Percentiles rank a stretch among this genome's conserved stretches.
These are phyloP conservation scores for Dexiosoma caninum DNA, from an alignment of 2,888 invertebrate species.

Conservation along the genomic window DNA sequence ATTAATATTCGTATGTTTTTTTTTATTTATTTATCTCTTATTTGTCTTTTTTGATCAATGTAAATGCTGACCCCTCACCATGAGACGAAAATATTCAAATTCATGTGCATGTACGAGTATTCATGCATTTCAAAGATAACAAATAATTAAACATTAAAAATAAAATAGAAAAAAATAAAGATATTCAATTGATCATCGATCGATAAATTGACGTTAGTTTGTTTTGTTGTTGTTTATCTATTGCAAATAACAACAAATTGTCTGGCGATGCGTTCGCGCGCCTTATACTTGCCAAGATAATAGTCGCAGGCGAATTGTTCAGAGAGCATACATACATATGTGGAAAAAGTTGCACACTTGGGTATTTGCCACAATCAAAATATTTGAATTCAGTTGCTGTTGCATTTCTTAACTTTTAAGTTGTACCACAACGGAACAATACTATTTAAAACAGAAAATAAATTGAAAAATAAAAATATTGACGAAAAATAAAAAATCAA, in stretches of 20 bases:
- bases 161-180: conserved; percentile 12
- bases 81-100: neutral
- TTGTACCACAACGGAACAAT: conserved; percentile 43
- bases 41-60: neutral
- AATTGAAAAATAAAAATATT: conserved; percentile 1
- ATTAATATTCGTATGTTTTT: neutral
- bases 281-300: conserved; percentile 15
- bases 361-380: conserved; percentile 75
- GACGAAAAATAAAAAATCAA: conserved; percentile 10
- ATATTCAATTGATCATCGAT: conserved; percentile 45
- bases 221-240: neutral
- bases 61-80: neutral
- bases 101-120: conserved; percentile 12
- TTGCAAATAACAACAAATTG: conserved; percentile 29
- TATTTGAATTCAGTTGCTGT: conserved; percentile 69
- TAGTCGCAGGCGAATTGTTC: neutral
- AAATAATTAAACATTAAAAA: conserved; percentile 3
- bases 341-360: conserved; percentile 66
- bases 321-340: conserved; percentile 15
- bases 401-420: conserved; percentile 58
- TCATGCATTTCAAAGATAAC: conserved; percentile 12
- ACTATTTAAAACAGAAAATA: neutral
- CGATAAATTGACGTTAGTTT: conserved; percentile 1
- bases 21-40: neutral
- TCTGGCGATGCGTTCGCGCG: conserved; percentile 55